Percentiles rank a stretch among this genome's conserved stretches.
phyloP scores from a whole-genome alignment of 2,797 vertebrate species.

The Onychomys arenicola region DNA sequence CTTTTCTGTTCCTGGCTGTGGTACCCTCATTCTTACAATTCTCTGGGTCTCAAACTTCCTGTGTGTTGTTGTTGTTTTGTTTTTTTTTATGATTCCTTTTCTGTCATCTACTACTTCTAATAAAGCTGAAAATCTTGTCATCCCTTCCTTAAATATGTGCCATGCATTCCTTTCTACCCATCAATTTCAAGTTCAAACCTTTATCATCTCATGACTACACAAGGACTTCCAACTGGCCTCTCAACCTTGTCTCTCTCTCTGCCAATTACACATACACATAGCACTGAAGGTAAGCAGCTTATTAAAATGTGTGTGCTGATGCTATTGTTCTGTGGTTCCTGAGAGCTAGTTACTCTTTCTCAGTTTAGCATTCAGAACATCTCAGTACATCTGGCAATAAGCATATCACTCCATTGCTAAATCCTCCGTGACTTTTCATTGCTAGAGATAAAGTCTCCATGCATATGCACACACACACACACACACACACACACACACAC shows the following conservation, averaged over 20 bases:
- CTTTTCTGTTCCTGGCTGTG: neutral
- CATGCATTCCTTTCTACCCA: neutral
- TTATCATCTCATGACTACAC: neutral
- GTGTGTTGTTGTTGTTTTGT: too few relatives aligned
- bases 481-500: neutral
- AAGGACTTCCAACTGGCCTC: neutral
- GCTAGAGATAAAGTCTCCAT: neutral
- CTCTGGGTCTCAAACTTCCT: neutral
- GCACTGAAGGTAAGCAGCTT: neutral
- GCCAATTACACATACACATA: neutral
- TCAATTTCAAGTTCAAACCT: neutral
- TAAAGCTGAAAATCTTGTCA: neutral
- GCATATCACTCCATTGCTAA: neutral
- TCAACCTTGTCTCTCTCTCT: neutral
- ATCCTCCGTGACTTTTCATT: neutral
- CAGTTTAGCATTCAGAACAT: neutral
- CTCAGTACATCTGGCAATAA: neutral
- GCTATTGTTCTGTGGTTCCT: neutral
- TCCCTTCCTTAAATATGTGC: neutral
- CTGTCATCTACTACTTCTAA: neutral
- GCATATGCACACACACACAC: neutral
- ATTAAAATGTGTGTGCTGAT: neutral
- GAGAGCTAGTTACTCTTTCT: neutral
- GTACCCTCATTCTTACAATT: neutral
- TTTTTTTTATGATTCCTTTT: neutral